Conservation (phyloP, 2,888 invertebrate species). For the Mesodorylaimus sp. region DNA sequence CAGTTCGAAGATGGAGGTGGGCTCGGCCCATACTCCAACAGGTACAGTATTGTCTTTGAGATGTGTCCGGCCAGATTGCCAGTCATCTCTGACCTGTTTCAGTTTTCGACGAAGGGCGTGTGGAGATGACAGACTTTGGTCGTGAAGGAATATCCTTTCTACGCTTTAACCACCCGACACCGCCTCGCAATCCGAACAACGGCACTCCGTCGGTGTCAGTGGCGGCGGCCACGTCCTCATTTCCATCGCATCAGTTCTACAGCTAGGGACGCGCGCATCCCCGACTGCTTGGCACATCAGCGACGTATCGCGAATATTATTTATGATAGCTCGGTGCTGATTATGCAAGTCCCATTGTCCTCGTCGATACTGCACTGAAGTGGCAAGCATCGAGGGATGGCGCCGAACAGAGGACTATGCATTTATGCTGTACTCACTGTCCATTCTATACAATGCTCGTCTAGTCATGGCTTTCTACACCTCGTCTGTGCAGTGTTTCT, state of each 20-base stretch:
- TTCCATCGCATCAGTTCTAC: background rate
- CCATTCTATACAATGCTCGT: no score
- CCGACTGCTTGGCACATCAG: background rate
- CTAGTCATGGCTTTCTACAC: no score
- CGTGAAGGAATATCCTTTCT: slow-evolving; percentile 6
- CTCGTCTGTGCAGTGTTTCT: no score
- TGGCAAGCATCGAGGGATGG: no score
- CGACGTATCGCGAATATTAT: background rate
- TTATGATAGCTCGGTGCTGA: no score
- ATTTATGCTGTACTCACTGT: no score
- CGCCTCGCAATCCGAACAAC: background rate
- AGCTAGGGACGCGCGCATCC: slow-evolving; percentile 11
- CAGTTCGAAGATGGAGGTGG: no score
- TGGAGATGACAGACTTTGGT: slow-evolving; percentile 6
- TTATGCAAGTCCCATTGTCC: no score
- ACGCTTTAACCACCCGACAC: slow-evolving; percentile 9
- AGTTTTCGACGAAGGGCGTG: slow-evolving; percentile 4
- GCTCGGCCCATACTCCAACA: no score
- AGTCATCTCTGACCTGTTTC: background rate
- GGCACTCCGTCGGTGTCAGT: background rate
- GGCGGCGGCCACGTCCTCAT: background rate
- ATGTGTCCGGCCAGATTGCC: background rate
- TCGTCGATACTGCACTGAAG: no score
- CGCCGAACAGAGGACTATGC: no score
- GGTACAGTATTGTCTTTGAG: background rate